These are phyloP conservation scores for Protonemura montana DNA, from an alignment of 2,888 invertebrate genomes.

Conservation along the genomic window DNA sequence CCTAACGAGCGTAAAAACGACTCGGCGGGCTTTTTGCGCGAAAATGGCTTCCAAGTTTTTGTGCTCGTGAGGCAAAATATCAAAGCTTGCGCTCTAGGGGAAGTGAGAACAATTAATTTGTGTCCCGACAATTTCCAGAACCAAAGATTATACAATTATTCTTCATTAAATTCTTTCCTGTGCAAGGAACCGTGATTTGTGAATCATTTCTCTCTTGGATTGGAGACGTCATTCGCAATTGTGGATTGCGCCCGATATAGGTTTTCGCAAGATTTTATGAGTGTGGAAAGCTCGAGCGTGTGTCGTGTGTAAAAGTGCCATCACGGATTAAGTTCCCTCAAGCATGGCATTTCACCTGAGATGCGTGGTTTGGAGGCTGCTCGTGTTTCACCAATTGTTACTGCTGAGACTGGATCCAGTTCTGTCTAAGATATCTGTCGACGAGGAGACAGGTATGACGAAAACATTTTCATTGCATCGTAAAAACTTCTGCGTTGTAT, in stretches of 20 bases:
- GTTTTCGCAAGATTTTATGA: not conserved
- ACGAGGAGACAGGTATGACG: slow-evolving; percentile 44
- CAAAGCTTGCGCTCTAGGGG: not conserved
- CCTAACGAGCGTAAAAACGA: slow-evolving; percentile 12
- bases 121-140: not conserved
- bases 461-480: not conserved
- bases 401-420: slow-evolving; percentile 31
- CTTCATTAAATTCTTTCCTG: not conserved
- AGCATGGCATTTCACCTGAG: slow-evolving; percentile 5
- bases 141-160: not conserved
- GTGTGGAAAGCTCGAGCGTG: not conserved
- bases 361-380: slow-evolving; percentile 8
- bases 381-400: slow-evolving; percentile 28
- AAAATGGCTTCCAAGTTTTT: not conserved
- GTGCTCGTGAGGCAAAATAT: not conserved
- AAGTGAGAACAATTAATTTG: slow-evolving; percentile 12
- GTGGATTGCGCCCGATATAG: not conserved
- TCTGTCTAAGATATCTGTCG: slow-evolving; percentile 37
- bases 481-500: slow-evolving; percentile 17
- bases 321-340: not conserved
- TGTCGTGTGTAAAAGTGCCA: slow-evolving; percentile 9
- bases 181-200: not conserved
- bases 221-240: not conserved
- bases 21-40: not conserved
- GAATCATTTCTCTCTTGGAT: not conserved